Evolutionary conservation across 2,797 vertebrate genomes (phyloP).

Genomic region (Glyptemys insculpta): DNA sequence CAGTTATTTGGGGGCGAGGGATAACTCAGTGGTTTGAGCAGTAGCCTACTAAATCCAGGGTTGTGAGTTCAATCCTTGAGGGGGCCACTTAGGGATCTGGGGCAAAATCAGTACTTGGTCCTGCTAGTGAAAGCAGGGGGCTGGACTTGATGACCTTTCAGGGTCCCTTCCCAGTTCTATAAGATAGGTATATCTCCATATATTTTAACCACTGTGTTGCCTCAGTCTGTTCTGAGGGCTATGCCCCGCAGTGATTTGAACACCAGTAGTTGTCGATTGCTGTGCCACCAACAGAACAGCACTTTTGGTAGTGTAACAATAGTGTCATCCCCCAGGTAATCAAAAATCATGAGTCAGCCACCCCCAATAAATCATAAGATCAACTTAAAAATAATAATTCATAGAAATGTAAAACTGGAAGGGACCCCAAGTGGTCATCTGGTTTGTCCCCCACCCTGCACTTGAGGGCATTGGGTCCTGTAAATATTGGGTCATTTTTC

Average conservation of each 20-base stretch:
- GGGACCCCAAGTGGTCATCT: neutral
- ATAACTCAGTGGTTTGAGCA: too few relatives aligned
- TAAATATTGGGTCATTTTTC: neutral
- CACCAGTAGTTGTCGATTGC: too few relatives aligned
- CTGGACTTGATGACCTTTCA: too few relatives aligned
- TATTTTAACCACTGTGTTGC: neutral
- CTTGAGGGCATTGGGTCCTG: neutral
- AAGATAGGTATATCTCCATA: too few relatives aligned
- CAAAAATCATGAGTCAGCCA: neutral
- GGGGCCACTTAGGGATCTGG: too few relatives aligned
- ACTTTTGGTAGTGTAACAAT: neutral
- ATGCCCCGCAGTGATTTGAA: neutral
- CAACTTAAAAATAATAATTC: neutral
- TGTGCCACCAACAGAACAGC: neutral
- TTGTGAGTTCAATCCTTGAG: too few relatives aligned
- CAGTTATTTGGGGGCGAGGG: neutral
- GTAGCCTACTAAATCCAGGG: too few relatives aligned
- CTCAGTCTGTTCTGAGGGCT: neutral
- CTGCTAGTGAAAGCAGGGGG: too few relatives aligned
- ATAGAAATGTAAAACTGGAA: neutral
- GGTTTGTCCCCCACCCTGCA: neutral
- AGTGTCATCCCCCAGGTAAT: too few relatives aligned
- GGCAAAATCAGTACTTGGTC: too few relatives aligned
- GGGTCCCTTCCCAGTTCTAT: too few relatives aligned
- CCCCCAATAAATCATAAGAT: neutral